Conservation (phyloP, 2,888 invertebrate genomes). For the Octodonta nipae region DNA sequence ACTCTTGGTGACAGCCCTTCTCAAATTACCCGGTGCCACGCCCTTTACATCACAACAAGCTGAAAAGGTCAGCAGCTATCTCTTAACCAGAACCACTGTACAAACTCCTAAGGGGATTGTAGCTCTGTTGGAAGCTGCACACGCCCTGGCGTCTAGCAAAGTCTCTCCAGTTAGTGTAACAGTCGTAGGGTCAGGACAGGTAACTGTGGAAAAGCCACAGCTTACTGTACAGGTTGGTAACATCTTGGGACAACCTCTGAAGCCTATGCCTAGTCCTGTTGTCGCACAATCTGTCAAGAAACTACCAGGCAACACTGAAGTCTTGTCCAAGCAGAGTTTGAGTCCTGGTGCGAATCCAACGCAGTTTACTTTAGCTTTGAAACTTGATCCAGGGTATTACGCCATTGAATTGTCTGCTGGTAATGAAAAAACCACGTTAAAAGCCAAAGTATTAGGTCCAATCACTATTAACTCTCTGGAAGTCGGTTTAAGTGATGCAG, state of each 20-base stretch:
- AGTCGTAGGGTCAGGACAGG: slow-evolving; percentile 62
- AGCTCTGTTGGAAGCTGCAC: slow-evolving; percentile 65
- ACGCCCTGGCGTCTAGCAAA: slow-evolving; percentile 35
- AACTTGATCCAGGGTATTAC: slow-evolving; percentile 73
- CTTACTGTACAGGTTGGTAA: slow-evolving; percentile 44
- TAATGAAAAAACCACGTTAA: slow-evolving; percentile 37
- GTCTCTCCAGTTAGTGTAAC: slow-evolving; percentile 76
- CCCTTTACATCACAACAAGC: slow-evolving; percentile 66
- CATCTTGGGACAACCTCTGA: slow-evolving; percentile 54
- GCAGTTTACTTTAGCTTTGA: slow-evolving; percentile 65
- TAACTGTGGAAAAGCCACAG: slow-evolving; percentile 60
- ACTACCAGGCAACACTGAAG: slow-evolving; percentile 59
- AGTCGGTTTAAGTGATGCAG: slow-evolving; percentile 78
- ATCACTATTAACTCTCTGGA: slow-evolving; percentile 66
- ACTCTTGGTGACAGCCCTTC: slow-evolving; percentile 42
- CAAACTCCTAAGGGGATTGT: slow-evolving; percentile 74
- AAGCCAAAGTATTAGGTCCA: slow-evolving; percentile 59
- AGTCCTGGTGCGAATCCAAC: slow-evolving; percentile 45
- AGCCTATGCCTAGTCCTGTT: slow-evolving; percentile 57
- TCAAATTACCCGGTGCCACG: slow-evolving; percentile 44
- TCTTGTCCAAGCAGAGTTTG: slow-evolving; percentile 53
- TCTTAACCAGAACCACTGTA: slow-evolving; percentile 78
- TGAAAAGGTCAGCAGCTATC: slow-evolving; percentile 69
- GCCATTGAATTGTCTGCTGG: slow-evolving; percentile 56
- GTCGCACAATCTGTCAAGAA: slow-evolving; percentile 63